These are phyloP conservation scores for Pediacus dermestoides DNA, from an alignment of 2,888 invertebrate genomes.

Conservation along the genomic window DNA sequence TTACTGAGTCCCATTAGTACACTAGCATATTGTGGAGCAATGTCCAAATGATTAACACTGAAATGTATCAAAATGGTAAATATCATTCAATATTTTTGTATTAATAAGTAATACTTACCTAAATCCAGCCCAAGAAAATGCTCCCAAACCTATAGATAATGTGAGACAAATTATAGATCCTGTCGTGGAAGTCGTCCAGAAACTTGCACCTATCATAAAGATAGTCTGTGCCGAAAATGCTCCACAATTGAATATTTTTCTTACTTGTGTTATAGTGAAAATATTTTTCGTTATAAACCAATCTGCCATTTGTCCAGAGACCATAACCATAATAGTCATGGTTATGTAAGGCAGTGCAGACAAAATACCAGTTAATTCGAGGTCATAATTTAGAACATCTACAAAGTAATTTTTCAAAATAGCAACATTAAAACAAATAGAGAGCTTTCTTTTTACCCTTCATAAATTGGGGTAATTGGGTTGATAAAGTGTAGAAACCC, in stretches of 20 bases:
- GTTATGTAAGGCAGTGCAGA: constrained; percentile 85
- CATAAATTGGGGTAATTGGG: constrained; percentile 22
- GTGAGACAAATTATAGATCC: constrained; percentile 79
- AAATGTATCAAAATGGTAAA: constrained; percentile 27
- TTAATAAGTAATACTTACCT: constrained; percentile 54
- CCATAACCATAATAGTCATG: constrained; percentile 77
- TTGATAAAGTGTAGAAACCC: constrained; percentile 72
- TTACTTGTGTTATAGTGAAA: constrained; percentile 70
- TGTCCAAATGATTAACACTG: constrained; percentile 81
- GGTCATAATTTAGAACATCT: constrained; percentile 71
- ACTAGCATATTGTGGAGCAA: constrained; percentile 88
- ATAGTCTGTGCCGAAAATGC: constrained; percentile 76
- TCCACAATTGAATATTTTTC: constrained; percentile 65
- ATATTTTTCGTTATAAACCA: constrained; percentile 62
- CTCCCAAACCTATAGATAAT: constrained; percentile 84
- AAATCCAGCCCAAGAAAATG: constrained; percentile 91
- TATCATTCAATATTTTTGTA: background rate
- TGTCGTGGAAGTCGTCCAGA: constrained; percentile 59
- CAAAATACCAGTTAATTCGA: constrained; percentile 76
- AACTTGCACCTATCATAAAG: constrained; percentile 82
- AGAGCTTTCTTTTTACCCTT: too few relatives aligned
- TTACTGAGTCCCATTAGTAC: constrained; percentile 90
- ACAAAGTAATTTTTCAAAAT: too few relatives aligned
- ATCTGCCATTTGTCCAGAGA: constrained; percentile 82
- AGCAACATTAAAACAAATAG: too few relatives aligned